A percentile compares a stretch with the other conserved stretches of the same genome.
Evolutionary conservation across 2,797 vertebrate genomes (phyloP).

Genomic region (Onychomys torridus): DNA sequence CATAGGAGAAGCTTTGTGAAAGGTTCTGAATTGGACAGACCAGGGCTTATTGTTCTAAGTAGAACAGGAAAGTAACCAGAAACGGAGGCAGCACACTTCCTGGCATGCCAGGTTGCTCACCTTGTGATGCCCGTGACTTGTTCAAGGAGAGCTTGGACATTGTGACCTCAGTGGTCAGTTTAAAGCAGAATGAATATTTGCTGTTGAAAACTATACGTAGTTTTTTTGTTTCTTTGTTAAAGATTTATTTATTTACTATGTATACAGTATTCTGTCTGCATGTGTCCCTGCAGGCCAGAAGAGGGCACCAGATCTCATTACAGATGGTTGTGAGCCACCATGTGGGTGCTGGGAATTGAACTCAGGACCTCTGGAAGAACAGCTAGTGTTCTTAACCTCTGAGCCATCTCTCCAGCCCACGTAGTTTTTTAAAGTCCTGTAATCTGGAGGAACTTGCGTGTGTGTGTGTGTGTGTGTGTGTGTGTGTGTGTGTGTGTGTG

Average conservation of each 20-base stretch:
- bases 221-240: too few species aligned
- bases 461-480: neutral
- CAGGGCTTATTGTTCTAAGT: constrained; percentile 78
- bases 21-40: constrained; percentile 71
- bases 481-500: neutral
- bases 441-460: neutral
- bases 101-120: constrained; percentile 35
- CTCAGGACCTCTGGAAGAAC: too few species aligned
- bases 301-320: too few species aligned
- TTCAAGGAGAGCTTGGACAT: constrained; percentile 38
- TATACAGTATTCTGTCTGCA: too few species aligned
- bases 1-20: constrained; percentile 80
- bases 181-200: constrained; percentile 55
- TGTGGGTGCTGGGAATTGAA: too few species aligned
- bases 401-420: too few species aligned
- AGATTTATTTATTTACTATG: too few species aligned
- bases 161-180: constrained; percentile 64
- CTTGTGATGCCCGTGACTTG: constrained; percentile 19
- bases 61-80: constrained; percentile 81
- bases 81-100: constrained; percentile 26
- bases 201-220: constrained; percentile 43
- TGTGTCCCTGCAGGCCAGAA: too few species aligned
- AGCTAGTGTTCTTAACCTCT: too few species aligned
- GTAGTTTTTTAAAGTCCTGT: neutral
- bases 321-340: too few species aligned